These are phyloP conservation scores for Glyptemys insculpta DNA, from an alignment of 2,797 vertebrate genomes.

Conservation along the genomic window DNA sequence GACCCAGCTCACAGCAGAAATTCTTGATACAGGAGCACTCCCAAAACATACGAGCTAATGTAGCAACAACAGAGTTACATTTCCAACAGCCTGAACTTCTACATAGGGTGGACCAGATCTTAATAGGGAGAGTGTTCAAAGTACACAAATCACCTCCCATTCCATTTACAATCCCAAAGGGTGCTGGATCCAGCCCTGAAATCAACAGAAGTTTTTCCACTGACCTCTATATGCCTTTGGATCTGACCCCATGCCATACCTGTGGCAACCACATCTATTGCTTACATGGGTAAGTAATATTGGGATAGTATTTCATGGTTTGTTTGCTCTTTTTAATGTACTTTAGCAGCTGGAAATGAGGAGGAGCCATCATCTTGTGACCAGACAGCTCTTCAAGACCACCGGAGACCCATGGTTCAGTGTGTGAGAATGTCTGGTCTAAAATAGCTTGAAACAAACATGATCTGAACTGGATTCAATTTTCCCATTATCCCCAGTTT, in stretches of 20 bases:
- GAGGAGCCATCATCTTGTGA: background rate
- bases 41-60: background rate
- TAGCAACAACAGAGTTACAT: background rate
- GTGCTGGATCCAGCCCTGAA: background rate
- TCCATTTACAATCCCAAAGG: background rate
- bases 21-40: background rate
- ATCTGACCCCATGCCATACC: background rate
- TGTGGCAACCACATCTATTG: background rate
- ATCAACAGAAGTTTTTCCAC: background rate
- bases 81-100: background rate
- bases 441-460: background rate
- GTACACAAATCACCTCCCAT: background rate
- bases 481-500: conserved; percentile 34
- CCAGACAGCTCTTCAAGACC: background rate
- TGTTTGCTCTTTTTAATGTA: background rate
- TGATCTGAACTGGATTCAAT: background rate
- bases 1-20: background rate
- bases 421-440: background rate
- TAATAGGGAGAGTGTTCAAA: background rate
- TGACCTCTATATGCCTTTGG: background rate
- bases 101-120: background rate
- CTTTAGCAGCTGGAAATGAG: background rate
- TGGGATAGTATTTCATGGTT: background rate
- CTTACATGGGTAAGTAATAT: background rate
- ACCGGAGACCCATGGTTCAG: background rate